These are phyloP conservation scores for Leptinotarsa peninsularis DNA, from an alignment of 2,888 invertebrate genomes.

Conservation along the genomic window DNA sequence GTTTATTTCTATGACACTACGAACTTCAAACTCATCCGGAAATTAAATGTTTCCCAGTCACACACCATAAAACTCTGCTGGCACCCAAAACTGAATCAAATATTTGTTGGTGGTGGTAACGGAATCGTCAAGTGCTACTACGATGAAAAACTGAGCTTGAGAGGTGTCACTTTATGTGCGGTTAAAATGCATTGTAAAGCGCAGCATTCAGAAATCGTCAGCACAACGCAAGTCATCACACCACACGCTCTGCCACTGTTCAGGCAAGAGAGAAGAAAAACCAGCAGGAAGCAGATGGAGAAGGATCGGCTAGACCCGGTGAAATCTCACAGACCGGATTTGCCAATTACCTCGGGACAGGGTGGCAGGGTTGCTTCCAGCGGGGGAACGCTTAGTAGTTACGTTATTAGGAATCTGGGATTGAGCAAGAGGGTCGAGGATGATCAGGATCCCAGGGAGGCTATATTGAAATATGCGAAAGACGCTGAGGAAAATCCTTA, in stretches of 20 bases:
- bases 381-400: slow-evolving; percentile 93
- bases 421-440: slow-evolving; percentile 92
- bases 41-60: slow-evolving; percentile 82
- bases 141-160: slow-evolving; percentile 85
- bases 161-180: slow-evolving; percentile 92
- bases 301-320: slow-evolving; percentile 90
- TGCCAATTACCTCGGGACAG: slow-evolving; percentile 89
- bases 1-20: slow-evolving; percentile 84
- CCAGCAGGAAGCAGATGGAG: slow-evolving; percentile 90
- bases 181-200: slow-evolving; percentile 83
- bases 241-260: slow-evolving; percentile 97
- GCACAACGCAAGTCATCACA: slow-evolving; percentile 88
- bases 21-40: slow-evolving; percentile 79
- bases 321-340: slow-evolving; percentile 84
- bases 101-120: slow-evolving; percentile 92
- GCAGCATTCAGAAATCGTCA: slow-evolving; percentile 87
- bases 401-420: slow-evolving; percentile 92
- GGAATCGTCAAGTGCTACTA: slow-evolving; percentile 92
- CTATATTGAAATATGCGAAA: slow-evolving; percentile 93
- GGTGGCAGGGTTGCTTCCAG: slow-evolving; percentile 93
- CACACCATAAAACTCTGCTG: slow-evolving; percentile 91
- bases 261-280: slow-evolving; percentile 89
- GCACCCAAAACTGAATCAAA: slow-evolving; percentile 98
- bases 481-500: slow-evolving; percentile 96
- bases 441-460: slow-evolving; percentile 94